Conservation (phyloP, 2,888 invertebrate species). For the Mystacides longicornis region DNA sequence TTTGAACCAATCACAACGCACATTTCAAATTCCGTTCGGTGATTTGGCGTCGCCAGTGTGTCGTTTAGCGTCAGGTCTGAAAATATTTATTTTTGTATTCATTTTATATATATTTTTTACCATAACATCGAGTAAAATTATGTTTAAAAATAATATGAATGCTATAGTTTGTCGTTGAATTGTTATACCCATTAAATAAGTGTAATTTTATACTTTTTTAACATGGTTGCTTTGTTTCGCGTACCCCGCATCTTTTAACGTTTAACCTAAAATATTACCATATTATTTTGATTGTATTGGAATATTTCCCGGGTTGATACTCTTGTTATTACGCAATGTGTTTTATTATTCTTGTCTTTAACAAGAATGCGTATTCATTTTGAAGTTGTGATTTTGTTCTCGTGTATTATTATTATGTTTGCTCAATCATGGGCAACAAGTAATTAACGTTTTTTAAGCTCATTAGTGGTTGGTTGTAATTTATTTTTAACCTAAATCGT, state of each 20-base stretch:
- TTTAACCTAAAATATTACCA: not conserved
- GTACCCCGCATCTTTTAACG: conserved; percentile 1
- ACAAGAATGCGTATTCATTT: too few species aligned
- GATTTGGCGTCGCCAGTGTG: conserved; percentile 17
- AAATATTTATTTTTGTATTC: conserved; percentile 11
- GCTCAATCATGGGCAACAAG: too few species aligned
- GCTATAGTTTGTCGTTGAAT: not conserved
- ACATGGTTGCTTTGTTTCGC: conserved; percentile 8
- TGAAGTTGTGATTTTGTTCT: too few species aligned
- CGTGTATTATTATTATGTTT: too few species aligned
- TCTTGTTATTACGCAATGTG: too few species aligned
- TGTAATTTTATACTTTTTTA: not conserved
- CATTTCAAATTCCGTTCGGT: conserved; percentile 16
- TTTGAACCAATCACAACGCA: conserved; percentile 17
- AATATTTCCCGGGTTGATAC: too few species aligned
- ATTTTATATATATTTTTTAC: not conserved
- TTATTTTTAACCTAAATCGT: not conserved
- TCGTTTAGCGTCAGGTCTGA: conserved; percentile 11
- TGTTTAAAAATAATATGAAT: not conserved
- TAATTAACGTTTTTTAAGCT: too few species aligned
- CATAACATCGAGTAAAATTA: too few species aligned
- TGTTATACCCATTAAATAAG: not conserved
- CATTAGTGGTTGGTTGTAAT: too few species aligned
- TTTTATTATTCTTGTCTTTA: too few species aligned
- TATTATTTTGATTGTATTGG: not conserved